A percentile compares a stretch with the other conserved stretches of the same genome.
Conservation (phyloP, 2,113 vertebrate genomes). For the Atherinomorus stipes region DNA sequence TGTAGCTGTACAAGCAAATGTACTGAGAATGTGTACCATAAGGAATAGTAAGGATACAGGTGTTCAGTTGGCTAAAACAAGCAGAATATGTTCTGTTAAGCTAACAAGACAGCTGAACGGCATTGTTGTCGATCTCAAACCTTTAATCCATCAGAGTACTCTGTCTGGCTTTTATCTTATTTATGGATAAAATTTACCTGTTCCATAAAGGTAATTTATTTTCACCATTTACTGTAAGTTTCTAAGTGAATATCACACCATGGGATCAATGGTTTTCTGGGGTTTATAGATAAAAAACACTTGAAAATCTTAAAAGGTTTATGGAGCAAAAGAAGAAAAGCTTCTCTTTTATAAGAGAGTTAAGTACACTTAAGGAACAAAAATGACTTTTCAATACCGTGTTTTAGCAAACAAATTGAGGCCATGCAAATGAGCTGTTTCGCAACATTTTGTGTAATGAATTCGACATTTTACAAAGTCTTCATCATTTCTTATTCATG, state of each 20-base stretch:
- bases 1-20: too few species aligned
- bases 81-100: not conserved
- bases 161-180: constrained; percentile 63
- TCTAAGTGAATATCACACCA: constrained; percentile 29
- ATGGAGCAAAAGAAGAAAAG: too few species aligned
- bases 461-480: constrained; percentile 3
- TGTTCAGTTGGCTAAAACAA: too few species aligned
- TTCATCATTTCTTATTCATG: constrained; percentile 17
- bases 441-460: constrained; percentile 17
- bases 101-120: constrained; percentile 57
- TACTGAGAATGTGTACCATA: too few species aligned
- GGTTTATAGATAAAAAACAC: too few species aligned
- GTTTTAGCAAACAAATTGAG: constrained; percentile 2
- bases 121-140: constrained; percentile 57
- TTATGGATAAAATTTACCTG: constrained; percentile 53
- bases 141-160: constrained; percentile 66
- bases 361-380: too few species aligned
- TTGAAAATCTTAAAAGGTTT: too few species aligned
- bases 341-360: too few species aligned
- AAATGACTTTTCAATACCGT: too few species aligned
- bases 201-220: constrained; percentile 58
- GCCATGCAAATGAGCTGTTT: constrained; percentile 9
- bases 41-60: too few species aligned
- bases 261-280: not conserved
- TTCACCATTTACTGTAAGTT: constrained; percentile 22